These are phyloP conservation scores for Sebastes goodei DNA, from an alignment of 2,797 vertebrate species.

Conservation along the genomic window DNA sequence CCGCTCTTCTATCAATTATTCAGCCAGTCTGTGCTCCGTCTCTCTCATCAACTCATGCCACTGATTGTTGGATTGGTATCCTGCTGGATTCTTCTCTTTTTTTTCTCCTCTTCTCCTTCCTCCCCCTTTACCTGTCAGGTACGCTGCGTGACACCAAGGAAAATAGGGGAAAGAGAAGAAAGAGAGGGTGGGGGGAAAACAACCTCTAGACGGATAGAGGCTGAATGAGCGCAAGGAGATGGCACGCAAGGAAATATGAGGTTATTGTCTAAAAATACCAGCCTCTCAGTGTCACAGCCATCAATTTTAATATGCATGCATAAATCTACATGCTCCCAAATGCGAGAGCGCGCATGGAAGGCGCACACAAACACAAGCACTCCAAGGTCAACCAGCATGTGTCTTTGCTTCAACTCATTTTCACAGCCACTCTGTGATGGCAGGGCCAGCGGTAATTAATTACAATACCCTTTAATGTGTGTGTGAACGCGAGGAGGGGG, in stretches of 20 bases:
- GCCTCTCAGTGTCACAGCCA: constrained; percentile 46
- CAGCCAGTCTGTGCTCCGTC: constrained; percentile 50
- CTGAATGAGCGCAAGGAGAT: constrained; percentile 34
- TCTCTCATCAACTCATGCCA: constrained; percentile 56
- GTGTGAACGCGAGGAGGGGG: constrained; percentile 25
- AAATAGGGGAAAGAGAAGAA: constrained; percentile 21
- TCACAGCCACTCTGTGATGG: constrained; percentile 62
- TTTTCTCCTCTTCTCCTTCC: background rate
- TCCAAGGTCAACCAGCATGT: constrained; percentile 69
- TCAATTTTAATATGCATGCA: constrained; percentile 58
- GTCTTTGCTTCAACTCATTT: constrained; percentile 61
- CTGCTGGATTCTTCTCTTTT: constrained; percentile 30
- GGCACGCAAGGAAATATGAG: constrained; percentile 46
- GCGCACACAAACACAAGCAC: constrained; percentile 1
- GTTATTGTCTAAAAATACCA: constrained; percentile 70
- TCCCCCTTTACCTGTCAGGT: constrained; percentile 57
- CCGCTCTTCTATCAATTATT: constrained; percentile 75
- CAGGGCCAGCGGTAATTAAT: constrained; percentile 70
- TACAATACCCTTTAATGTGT: constrained; percentile 52
- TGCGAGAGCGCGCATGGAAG: background rate
- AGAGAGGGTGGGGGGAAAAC: background rate
- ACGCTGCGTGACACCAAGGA: constrained; percentile 23
- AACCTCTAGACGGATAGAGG: constrained; percentile 33
- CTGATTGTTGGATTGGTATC: constrained; percentile 63
- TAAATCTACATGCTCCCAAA: constrained; percentile 28